These are phyloP conservation scores for Melinaea marsaeus DNA, from an alignment of 2,888 invertebrate species.

Conservation along the genomic window DNA sequence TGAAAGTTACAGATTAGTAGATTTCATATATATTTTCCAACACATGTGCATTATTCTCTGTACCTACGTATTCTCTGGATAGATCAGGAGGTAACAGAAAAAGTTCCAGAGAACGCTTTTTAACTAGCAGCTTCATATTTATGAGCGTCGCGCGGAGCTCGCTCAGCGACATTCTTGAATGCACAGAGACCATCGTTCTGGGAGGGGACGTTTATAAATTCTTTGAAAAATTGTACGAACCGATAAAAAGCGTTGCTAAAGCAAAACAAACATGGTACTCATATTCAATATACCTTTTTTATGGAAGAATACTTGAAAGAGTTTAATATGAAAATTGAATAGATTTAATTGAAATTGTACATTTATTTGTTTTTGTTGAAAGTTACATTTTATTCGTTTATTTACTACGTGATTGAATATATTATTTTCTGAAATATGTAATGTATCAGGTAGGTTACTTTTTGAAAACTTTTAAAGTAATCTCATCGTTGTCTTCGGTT, in stretches of 20 bases:
- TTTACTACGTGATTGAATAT: too few species aligned
- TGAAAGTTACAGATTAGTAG: too few species aligned
- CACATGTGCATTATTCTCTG: constrained; percentile 5
- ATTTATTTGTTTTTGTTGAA: too few species aligned
- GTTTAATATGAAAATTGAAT: too few species aligned
- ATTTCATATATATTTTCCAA: too few species aligned
- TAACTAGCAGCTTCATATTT: constrained; percentile 71
- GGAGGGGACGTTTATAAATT: constrained; percentile 32
- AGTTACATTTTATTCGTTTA: too few species aligned
- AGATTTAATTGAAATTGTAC: too few species aligned
- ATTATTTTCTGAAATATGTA: too few species aligned
- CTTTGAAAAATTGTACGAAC: constrained; percentile 25
- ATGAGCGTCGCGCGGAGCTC: constrained; percentile 50
- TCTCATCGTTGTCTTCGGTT: not conserved
- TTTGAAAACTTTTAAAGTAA: too few species aligned
- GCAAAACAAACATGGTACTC: constrained; percentile 1
- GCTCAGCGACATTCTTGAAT: constrained; percentile 67
- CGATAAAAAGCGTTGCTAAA: constrained; percentile 25
- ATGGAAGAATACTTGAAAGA: not conserved
- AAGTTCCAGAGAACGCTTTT: constrained; percentile 53
- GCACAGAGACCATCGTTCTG: constrained; percentile 35
- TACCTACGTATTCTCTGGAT: constrained; percentile 20
- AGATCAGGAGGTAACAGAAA: constrained; percentile 47
- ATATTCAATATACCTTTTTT: not conserved
- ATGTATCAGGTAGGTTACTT: too few species aligned